A percentile compares a stretch with the other conserved stretches of the same genome.
These are phyloP conservation scores for Mandrillus leucophaeus DNA, from an alignment of 2,113 vertebrate species.

Conservation along the genomic window DNA sequence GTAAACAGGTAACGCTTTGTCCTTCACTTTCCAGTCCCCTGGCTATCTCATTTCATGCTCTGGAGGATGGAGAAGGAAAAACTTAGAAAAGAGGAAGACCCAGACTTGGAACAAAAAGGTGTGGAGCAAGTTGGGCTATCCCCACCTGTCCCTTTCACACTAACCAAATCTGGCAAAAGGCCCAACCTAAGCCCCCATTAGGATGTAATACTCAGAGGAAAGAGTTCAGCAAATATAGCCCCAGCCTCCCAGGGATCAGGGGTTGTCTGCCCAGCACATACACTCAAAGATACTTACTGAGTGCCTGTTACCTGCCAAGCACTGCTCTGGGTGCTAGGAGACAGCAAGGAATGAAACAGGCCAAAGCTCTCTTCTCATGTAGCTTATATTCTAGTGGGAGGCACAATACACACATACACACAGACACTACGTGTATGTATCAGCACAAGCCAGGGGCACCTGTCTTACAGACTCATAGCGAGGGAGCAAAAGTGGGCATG, in stretches of 20 bases:
- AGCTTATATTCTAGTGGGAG: not conserved
- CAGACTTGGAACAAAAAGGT: not conserved
- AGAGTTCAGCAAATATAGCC: not conserved
- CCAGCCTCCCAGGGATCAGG: not conserved
- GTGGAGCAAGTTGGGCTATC: not conserved
- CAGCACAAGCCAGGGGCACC: not conserved
- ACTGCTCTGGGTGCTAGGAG: not conserved
- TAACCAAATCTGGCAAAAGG: not conserved
- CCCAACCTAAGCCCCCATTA: not conserved
- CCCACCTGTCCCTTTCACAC: not conserved
- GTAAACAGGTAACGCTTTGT: not conserved
- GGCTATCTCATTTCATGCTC: not conserved
- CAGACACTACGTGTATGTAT: not conserved
- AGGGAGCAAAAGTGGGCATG: not conserved
- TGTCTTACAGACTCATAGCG: not conserved
- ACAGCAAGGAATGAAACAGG: not conserved
- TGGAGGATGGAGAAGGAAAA: not conserved
- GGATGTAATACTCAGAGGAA: not conserved
- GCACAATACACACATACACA: not conserved
- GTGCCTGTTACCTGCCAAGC: not conserved
- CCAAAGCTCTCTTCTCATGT: not conserved
- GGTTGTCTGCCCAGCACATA: not conserved
- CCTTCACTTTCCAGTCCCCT: not conserved
- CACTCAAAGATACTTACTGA: not conserved
- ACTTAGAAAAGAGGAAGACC: not conserved